Percentiles rank a stretch among this genome's conserved stretches.
These are phyloP conservation scores for Sarcophaga carnaria DNA, from an alignment of 2,888 invertebrate species.

Conservation along the genomic window DNA sequence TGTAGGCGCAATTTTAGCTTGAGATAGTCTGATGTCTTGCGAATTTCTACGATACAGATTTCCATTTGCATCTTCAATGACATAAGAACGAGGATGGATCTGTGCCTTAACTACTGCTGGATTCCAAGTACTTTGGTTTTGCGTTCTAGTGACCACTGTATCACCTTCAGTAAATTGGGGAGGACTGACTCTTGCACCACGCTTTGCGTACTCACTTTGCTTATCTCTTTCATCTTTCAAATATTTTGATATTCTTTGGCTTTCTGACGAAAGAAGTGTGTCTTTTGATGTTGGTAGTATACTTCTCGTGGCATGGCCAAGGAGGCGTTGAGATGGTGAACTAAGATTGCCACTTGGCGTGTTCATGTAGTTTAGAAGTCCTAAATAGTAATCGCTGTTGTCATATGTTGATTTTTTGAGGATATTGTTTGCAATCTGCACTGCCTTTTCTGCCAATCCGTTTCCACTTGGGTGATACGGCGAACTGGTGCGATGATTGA, in stretches of 20 bases:
- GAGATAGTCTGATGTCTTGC: neutral
- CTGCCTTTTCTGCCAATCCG: conserved; percentile 35
- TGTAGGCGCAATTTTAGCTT: neutral
- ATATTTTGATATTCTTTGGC: neutral
- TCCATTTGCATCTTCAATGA: neutral
- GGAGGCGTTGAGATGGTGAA: conserved; percentile 21
- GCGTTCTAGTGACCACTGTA: neutral
- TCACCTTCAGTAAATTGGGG: conserved; percentile 7
- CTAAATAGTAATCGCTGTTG: conserved; percentile 22
- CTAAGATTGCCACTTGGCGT: conserved; percentile 12
- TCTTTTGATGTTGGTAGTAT: conserved; percentile 12
- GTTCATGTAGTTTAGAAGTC: conserved; percentile 31
- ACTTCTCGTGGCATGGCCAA: conserved; percentile 24
- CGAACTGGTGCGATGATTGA: neutral
- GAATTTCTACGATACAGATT: conserved; percentile 19
- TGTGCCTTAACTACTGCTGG: conserved; percentile 1
- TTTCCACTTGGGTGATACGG: conserved; percentile 38
- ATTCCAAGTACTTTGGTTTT: conserved; percentile 7
- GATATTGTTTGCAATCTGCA: conserved; percentile 39
- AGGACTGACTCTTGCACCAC: conserved; percentile 6
- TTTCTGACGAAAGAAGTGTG: neutral
- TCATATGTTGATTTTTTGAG: conserved; percentile 34
- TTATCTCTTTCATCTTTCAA: conserved; percentile 14
- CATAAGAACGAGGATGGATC: conserved; percentile 1
- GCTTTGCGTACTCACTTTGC: conserved; percentile 12